These are phyloP conservation scores for Catostomus latipinnis DNA, from an alignment of 2,797 vertebrate genomes.

Conservation along the genomic window DNA sequence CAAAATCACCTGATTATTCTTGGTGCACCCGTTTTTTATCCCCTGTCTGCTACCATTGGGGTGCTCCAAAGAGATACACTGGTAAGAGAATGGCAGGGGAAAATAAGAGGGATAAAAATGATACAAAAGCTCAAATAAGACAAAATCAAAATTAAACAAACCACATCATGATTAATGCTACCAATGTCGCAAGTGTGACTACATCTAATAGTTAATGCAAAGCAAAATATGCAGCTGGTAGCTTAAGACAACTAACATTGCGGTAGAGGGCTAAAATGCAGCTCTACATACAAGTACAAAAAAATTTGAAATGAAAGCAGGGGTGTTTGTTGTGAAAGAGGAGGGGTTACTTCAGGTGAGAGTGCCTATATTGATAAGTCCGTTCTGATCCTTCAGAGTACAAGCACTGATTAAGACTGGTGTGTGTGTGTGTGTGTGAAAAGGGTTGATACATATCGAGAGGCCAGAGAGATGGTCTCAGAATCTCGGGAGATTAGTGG, in stretches of 20 bases:
- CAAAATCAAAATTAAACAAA: constrained; percentile 30
- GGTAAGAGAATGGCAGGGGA: constrained; percentile 44
- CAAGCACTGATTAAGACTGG: constrained; percentile 24
- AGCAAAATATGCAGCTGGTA: constrained; percentile 18
- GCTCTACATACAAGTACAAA: constrained; percentile 27
- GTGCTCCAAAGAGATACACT: constrained; percentile 59
- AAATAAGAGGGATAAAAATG: constrained; percentile 29
- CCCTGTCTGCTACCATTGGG: constrained; percentile 64
- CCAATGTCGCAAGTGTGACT: not conserved
- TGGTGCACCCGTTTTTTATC: constrained; percentile 65
- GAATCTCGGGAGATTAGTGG: constrained; percentile 22
- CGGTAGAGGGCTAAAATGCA: constrained; percentile 61
- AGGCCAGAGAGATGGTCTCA: not conserved
- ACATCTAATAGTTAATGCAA: constrained; percentile 27
- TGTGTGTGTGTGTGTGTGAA: constrained; percentile 9
- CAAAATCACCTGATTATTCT: constrained; percentile 50
- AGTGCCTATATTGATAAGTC: not conserved
- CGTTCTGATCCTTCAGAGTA: constrained; percentile 9
- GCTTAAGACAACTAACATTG: not conserved
- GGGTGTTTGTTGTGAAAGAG: constrained; percentile 8
- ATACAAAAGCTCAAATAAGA: constrained; percentile 37
- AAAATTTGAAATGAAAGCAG: constrained; percentile 15
- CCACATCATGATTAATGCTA: not conserved
- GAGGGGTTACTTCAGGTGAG: not conserved
- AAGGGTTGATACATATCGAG: not conserved